Evolutionary conservation across 2,888 invertebrate genomes (phyloP).

Genomic region (Rotaria socialis): DNA sequence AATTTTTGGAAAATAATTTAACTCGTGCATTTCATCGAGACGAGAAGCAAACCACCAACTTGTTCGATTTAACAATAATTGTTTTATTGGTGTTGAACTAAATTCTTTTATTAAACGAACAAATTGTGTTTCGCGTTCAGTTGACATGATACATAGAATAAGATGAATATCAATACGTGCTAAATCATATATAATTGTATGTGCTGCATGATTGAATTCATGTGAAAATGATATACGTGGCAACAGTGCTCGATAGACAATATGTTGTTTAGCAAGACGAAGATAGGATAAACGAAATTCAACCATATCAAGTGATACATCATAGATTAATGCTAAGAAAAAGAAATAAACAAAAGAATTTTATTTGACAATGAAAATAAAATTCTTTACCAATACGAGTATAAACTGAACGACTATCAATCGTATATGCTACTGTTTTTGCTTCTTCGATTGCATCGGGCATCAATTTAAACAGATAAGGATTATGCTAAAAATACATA

Average conservation of each 20-base stretch:
- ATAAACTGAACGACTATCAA: neutral
- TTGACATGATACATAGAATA: slow-evolving; percentile 28
- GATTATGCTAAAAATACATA: neutral
- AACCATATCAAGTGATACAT: neutral
- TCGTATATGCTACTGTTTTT: neutral
- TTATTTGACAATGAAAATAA: neutral
- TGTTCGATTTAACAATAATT: slow-evolving; percentile 11
- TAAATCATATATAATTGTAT: neutral
- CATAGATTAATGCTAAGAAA: slow-evolving; percentile 1
- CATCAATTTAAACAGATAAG: slow-evolving; percentile 17
- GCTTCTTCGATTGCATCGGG: neutral
- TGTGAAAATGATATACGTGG: slow-evolving; percentile 15
- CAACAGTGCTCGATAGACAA: neutral
- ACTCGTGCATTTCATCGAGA: neutral
- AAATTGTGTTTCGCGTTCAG: slow-evolving; percentile 25
- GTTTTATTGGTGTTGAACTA: neutral
- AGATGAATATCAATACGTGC: neutral
- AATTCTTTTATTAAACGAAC: neutral
- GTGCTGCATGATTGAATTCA: neutral
- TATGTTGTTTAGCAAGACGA: neutral
- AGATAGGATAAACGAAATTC: slow-evolving; percentile 24
- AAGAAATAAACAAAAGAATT: neutral
- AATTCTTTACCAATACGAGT: slow-evolving; percentile 9
- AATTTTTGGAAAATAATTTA: neutral
- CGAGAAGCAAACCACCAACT: slow-evolving; percentile 24